phyloP scores from a whole-genome alignment of 2,888 invertebrate genomes.

The Spodoptera littoralis region DNA sequence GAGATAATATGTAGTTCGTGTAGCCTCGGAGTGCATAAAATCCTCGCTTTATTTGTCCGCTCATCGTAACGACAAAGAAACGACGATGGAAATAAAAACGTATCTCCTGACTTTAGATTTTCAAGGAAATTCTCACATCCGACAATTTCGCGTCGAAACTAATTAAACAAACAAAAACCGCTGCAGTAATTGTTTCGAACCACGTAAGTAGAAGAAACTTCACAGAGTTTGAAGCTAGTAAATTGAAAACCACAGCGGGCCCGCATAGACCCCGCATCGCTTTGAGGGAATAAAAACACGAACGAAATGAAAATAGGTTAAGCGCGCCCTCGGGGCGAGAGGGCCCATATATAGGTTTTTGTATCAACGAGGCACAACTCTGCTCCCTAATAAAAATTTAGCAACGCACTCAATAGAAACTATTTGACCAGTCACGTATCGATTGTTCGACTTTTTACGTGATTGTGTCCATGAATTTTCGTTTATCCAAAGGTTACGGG shows the following conservation, averaged over 20 bases:
- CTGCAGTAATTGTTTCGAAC: slow-evolving; percentile 53
- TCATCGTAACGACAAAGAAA: slow-evolving; percentile 8
- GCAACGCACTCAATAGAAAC: slow-evolving; percentile 63
- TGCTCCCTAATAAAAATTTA: slow-evolving; percentile 70
- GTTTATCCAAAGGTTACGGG: slow-evolving; percentile 7
- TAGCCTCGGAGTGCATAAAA: neutral
- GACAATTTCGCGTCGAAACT: slow-evolving; percentile 43
- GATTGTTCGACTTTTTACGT: slow-evolving; percentile 57
- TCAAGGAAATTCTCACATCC: slow-evolving; percentile 37
- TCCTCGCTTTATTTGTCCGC: neutral
- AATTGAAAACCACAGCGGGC: slow-evolving; percentile 77
- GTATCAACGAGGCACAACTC: slow-evolving; percentile 67
- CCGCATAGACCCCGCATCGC: slow-evolving; percentile 66
- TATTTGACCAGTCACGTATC: slow-evolving; percentile 51
- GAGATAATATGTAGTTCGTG: neutral
- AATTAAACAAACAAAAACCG: slow-evolving; percentile 57
- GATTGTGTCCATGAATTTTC: slow-evolving; percentile 49
- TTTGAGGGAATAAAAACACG: slow-evolving; percentile 75
- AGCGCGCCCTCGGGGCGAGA: slow-evolving; percentile 73
- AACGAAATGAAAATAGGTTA: slow-evolving; percentile 82
- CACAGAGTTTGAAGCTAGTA: slow-evolving; percentile 64
- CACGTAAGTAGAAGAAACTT: slow-evolving; percentile 56
- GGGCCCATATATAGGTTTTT: slow-evolving; percentile 71
- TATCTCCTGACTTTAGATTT: slow-evolving; percentile 27
- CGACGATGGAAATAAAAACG: slow-evolving; percentile 27